Percentiles rank a stretch among this genome's conserved stretches.
Conservation (phyloP, 2,888 invertebrate genomes). For the Mellilla xanthometata region DNA sequence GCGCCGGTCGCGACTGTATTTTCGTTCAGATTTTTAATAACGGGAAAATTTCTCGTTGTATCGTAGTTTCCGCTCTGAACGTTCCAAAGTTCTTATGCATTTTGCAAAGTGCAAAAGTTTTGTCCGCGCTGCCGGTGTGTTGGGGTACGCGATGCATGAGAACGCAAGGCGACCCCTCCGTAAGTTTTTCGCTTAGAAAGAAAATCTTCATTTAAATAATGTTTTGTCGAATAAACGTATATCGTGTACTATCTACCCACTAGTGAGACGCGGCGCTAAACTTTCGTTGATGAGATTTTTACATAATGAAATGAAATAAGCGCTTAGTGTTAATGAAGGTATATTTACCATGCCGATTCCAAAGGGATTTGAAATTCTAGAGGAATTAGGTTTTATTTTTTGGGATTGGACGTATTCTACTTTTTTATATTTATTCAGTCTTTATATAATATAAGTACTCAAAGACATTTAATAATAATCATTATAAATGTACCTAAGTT, state of each 20-base stretch:
- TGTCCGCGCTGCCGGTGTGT: conserved; percentile 55
- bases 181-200: conserved; percentile 61
- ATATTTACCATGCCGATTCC: no score
- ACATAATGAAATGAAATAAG: not conserved
- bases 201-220: conserved; percentile 61
- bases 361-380: no score
- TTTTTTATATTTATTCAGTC: no score
- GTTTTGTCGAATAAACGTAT: conserved; percentile 54
- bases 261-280: not conserved
- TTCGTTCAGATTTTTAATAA: conserved; percentile 41
- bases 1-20: conserved; percentile 3
- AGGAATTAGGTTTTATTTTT: no score
- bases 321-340: no score
- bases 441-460: no score
- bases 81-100: conserved; percentile 67
- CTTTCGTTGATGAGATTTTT: conserved; percentile 1
- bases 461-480: no score
- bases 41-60: conserved; percentile 43
- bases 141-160: conserved; percentile 59
- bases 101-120: conserved; percentile 73
- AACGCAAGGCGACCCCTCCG: conserved; percentile 50
- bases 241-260: conserved; percentile 1
- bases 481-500: no score
- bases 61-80: conserved; percentile 48
- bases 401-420: no score